Evolutionary conservation across 1,140 invertebrate species (phyloP).

Genomic region (Musca domestica): DNA sequence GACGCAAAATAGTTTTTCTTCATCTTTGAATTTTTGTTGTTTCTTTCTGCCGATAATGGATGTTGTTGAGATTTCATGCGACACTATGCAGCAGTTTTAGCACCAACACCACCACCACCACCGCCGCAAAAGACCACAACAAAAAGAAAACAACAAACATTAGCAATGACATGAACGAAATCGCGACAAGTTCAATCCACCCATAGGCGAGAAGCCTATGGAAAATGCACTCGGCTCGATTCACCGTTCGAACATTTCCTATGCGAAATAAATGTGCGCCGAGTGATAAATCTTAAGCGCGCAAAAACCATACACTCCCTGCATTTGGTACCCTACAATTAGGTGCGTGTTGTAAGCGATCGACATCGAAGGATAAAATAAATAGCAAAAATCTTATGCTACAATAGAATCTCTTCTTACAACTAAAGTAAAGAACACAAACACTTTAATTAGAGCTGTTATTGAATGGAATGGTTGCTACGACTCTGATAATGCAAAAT

Average conservation of each 20-base stretch:
- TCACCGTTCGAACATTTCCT: background rate
- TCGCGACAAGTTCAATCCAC: conserved; percentile 19
- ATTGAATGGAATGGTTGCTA: too few relatives aligned
- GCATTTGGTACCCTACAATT: too few relatives aligned
- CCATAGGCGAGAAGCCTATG: background rate
- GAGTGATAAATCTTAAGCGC: conserved; percentile 10
- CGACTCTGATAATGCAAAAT: too few relatives aligned
- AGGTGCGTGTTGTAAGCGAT: too few relatives aligned
- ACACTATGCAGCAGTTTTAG: background rate
- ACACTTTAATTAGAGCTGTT: too few relatives aligned
- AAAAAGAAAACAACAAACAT: too few relatives aligned
- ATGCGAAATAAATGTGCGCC: conserved; percentile 5
- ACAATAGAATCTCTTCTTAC: too few relatives aligned
- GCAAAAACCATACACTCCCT: background rate
- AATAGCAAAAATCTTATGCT: too few relatives aligned
- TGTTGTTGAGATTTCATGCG: background rate
- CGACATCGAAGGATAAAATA: too few relatives aligned
- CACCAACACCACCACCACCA: background rate
- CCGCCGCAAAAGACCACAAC: too few relatives aligned
- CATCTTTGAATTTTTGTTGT: background rate
- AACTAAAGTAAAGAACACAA: too few relatives aligned
- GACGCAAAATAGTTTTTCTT: conserved; percentile 22
- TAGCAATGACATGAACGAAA: conserved; percentile 1
- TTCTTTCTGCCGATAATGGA: background rate
- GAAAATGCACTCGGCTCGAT: too few relatives aligned